These are phyloP conservation scores for Drosophila rufa DNA, from an alignment of 1,140 invertebrate genomes.

Conservation along the genomic window DNA sequence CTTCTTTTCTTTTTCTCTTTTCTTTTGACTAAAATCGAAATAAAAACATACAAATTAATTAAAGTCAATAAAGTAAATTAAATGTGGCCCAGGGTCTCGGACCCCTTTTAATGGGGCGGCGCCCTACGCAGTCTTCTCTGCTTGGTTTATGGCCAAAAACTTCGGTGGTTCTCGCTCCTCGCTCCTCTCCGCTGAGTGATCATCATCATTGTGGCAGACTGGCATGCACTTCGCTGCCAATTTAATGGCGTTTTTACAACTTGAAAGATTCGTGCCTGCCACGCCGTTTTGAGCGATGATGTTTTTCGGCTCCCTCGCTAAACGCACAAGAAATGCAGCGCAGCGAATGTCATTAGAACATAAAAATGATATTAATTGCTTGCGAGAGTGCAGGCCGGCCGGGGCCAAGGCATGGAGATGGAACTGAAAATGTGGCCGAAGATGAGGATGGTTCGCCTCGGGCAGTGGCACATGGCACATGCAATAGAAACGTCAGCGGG, in stretches of 20 bases:
- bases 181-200: conserved; percentile 28
- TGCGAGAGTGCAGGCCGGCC: conserved; percentile 63
- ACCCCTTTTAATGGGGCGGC: conserved; percentile 65
- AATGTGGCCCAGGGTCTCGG: conserved; percentile 44
- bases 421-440: conserved; percentile 12
- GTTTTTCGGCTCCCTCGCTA: conserved; percentile 34
- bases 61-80: conserved; percentile 74
- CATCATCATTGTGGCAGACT: conserved; percentile 40
- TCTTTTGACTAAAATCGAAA: conserved; percentile 69
- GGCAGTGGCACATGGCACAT: conserved; percentile 32
- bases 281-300: conserved; percentile 81
- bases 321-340: conserved; percentile 81
- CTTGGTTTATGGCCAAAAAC: conserved; percentile 56
- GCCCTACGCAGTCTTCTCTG: conserved; percentile 54
- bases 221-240: conserved; percentile 81
- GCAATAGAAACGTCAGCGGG: conserved; percentile 78
- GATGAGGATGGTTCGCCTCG: conserved; percentile 2
- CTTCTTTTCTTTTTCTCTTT: not conserved
- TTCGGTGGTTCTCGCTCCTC: not conserved
- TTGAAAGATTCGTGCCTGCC: conserved; percentile 83
- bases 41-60: conserved; percentile 84
- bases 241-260: conserved; percentile 85
- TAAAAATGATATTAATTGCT: conserved; percentile 84
- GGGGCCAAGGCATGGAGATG: conserved; percentile 4
- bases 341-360: conserved; percentile 84